Evolutionary conservation across 2,113 vertebrate genomes (phyloP), one percentile per base, ranked within the genome.

Genomic region (Vulpes lagopus): DNA sequence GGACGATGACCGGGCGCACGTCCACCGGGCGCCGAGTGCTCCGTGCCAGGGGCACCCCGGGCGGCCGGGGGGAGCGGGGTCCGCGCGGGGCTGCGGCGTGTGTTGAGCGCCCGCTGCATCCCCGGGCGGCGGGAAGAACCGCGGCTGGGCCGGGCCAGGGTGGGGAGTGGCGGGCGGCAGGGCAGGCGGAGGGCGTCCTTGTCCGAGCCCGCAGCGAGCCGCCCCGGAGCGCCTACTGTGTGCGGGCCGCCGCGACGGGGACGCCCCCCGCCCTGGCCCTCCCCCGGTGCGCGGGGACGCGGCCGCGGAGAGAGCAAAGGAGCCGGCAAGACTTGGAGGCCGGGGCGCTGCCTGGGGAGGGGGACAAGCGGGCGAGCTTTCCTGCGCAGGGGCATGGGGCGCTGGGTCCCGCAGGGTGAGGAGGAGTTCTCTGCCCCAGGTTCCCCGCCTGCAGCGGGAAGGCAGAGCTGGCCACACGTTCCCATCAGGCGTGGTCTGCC

Each of bases 21-120:
- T 43, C 43, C 43, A 43, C 43, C 43, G 43, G 5, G 43, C 43
- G 5, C 43, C 43, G 43, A 43, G 43, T 43, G 43, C 43, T 43
- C 43, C 43, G 43, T 43, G 43, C 43, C 5, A 43, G 43, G 43
- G 43, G 43, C 43, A 43, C 8, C 43, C 43, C 6, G 43, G n/a
- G 7, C 11, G 16, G 19, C 11, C 0, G 0, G 30, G 11, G 8
- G 25, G 9, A n/a, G 17, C 90, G 53, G 14, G 51, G 51, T 64
- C 43, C 2, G 0, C 1, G 51, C 22, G 2, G 20, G 62, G 30
- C 1, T 43, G 1, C 91, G 17, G 38, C 19, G 11, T 38, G 22
- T 22, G 11, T 0, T 2, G 11, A 49, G n/a, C 0, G 0, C 62
- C 57, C 23, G 60, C 69, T 8, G 7, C 7, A 2, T 16, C 20